Base-by-base conservation (phyloP, 2,888 invertebrate genomes). In the Noctua janthe region DNA sequence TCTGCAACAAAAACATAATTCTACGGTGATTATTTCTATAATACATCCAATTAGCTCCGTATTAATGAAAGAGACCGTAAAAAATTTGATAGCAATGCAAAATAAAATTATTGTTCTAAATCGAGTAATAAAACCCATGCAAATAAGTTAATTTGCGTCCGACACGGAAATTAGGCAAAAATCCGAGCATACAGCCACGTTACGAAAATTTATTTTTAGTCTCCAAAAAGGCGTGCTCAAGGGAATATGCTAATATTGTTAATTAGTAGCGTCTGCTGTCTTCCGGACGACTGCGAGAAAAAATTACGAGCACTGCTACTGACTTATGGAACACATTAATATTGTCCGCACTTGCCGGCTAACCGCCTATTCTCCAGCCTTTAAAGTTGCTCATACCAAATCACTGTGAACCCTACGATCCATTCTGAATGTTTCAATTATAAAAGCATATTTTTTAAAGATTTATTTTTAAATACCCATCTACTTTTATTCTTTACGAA, bases 181-280 rank as follows among this genome's bases (percentile, higher is more conserved):
- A 91, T 90, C 90, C 91, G 88, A 82, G 88, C 89, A 90, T 92
- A 91, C 35, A 83, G 85, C 90, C 92, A 71, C 81, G 73, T 92
- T 91, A 91, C 90, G 88, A 90, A 85, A 88, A 90, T 90, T 91
- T 91, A 92, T 92, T 90, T 88, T 88, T 80, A 87, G 90, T 84
- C 89, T 87, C 91, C 91, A 93, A 94, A 94, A 94, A 93, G 91
- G 89, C 91, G 88, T 88, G 93, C 94, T 90, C 91, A 92, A 92
- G 93, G 91, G 92, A 95, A 95, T 96, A 97, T 96, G 96, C 95
- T 96, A 96, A 97, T 97, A 94, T 92, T 93, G 95, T 97, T 97
- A 97, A 97, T 97, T 97, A 97, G 95, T 92, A 93, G 93, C 93
- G 94, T 93, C 94, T 91, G 94, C 93, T 93, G 94, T 94, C 94